Evolutionary conservation across 2,888 invertebrate species (phyloP).

Genomic region (Junonia oenone): DNA sequence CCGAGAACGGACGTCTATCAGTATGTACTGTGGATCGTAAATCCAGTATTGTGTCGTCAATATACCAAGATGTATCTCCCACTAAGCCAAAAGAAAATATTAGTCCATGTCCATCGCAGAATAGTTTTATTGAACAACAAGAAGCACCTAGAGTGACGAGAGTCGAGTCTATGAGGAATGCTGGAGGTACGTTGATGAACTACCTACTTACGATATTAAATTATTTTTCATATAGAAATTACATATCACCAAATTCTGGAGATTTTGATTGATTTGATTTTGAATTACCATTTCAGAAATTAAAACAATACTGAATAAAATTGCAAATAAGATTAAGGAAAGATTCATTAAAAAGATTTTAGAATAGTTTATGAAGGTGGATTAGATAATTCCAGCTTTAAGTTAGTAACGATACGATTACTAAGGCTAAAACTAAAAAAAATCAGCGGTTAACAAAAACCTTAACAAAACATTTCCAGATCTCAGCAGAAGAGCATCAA

Average conservation of each 20-base stretch:
- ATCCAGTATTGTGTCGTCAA: constrained; percentile 68
- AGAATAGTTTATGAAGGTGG: too few species aligned
- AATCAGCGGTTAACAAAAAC: too few species aligned
- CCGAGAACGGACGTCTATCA: constrained; percentile 68
- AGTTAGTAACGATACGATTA: too few species aligned
- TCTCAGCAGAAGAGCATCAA: constrained; percentile 60
- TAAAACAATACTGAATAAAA: not conserved
- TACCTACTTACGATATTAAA: not conserved
- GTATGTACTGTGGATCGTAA: constrained; percentile 69
- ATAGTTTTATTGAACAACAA: constrained; percentile 63
- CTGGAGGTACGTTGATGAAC: constrained; percentile 31
- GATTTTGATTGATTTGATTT: too few species aligned
- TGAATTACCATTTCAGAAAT: too few species aligned
- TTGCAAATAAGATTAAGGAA: too few species aligned
- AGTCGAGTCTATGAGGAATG: constrained; percentile 58
- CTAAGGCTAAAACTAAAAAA: too few species aligned
- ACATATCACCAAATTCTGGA: too few species aligned
- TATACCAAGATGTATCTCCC: constrained; percentile 66
- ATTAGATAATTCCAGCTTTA: too few species aligned
- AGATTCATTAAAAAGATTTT: too few species aligned
- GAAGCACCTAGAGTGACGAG: constrained; percentile 48
- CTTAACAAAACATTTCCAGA: too few species aligned
- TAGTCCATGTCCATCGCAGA: constrained; percentile 65
- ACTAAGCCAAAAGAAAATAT: constrained; percentile 58
- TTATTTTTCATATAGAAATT: not conserved